These are phyloP conservation scores for Pristiophorus japonicus DNA, from an alignment of 2,113 vertebrate genomes.

Conservation along the genomic window DNA sequence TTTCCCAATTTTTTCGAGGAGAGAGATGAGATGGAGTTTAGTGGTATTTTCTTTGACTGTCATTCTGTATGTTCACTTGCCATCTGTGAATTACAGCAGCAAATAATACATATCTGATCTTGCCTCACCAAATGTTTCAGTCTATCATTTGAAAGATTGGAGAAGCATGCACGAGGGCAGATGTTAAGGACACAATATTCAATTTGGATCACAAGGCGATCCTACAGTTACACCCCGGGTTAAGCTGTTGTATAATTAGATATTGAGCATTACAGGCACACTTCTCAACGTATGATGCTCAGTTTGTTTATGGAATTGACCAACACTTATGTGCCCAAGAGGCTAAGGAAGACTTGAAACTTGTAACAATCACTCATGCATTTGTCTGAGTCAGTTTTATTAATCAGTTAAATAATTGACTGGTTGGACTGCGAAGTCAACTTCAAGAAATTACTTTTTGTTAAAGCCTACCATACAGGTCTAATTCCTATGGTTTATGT, in stretches of 20 bases:
- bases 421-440: background rate
- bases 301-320: background rate
- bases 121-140: background rate
- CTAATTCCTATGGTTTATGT: background rate
- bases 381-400: background rate
- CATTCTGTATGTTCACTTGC: background rate
- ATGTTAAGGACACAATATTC: background rate
- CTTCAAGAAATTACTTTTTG: background rate
- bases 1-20: too few species aligned
- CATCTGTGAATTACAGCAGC: background rate
- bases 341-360: background rate
- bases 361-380: background rate
- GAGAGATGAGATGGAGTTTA: background rate
- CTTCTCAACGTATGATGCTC: background rate
- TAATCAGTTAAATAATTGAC: background rate
- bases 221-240: background rate
- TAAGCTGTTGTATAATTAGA: background rate
- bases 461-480: too few species aligned
- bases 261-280: too few species aligned
- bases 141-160: background rate
- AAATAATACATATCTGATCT: background rate
- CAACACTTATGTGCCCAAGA: background rate
- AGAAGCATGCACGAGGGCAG: background rate
- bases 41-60: background rate
- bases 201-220: background rate